A percentile compares a stretch with the other conserved stretches of the same genome.
These are phyloP conservation scores for Psittacula cyanocephala DNA, from an alignment of 2,113 vertebrate genomes.

Conservation along the genomic window DNA sequence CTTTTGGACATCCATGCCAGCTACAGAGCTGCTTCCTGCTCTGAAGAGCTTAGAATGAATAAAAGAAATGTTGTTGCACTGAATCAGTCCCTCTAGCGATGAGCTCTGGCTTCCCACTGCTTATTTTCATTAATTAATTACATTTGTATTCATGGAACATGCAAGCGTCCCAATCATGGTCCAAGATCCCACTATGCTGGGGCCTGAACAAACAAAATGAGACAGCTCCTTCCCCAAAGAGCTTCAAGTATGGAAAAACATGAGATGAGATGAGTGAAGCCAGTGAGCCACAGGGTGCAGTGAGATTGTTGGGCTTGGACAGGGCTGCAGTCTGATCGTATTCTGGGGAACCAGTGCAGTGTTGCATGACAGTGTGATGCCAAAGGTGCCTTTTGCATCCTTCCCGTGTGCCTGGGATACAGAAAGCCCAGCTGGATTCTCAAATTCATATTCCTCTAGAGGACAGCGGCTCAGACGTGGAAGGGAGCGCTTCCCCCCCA, in stretches of 20 bases:
- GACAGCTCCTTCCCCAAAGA: neutral
- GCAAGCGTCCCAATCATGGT: neutral
- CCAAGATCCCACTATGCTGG: neutral
- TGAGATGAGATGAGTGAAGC: neutral
- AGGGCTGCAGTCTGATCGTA: rapidly evolving
- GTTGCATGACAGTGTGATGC: neutral
- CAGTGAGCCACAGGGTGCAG: neutral
- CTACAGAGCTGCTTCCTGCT: neutral
- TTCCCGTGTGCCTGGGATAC: neutral
- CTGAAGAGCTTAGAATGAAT: neutral
- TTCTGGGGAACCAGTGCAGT: neutral
- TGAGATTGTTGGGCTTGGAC: neutral
- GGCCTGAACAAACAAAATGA: neutral
- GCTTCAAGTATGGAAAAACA: neutral
- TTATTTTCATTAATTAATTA: conserved; percentile 16
- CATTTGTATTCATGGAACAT: neutral
- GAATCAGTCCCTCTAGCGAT: neutral
- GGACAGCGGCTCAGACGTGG: neutral
- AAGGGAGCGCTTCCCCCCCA: neutral
- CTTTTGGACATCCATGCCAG: neutral
- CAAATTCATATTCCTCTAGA: neutral
- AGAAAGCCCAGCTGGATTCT: neutral
- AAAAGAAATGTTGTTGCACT: neutral
- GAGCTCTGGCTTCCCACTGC: neutral
- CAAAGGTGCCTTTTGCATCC: neutral